Evolutionary conservation across 2,113 vertebrate genomes (phyloP).

Genomic region (Hippocampus mohnikei): DNA sequence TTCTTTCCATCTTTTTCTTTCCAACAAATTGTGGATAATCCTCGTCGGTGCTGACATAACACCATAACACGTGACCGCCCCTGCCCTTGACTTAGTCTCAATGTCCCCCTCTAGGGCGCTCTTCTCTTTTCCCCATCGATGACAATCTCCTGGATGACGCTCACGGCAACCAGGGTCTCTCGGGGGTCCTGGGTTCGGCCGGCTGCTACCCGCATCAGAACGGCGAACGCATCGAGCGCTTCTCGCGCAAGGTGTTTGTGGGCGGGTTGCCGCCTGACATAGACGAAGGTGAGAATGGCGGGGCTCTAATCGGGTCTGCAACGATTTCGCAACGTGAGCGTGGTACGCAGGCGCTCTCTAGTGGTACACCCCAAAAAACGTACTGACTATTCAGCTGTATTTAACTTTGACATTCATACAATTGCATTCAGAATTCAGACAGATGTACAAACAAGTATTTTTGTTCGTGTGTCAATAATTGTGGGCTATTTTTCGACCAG

Average conservation of each 20-base stretch:
- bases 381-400: not conserved
- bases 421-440: too few species aligned
- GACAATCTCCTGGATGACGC: conserved; percentile 91
- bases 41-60: not conserved
- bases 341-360: not conserved
- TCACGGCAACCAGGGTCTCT: conserved; percentile 84
- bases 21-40: conserved; percentile 10
- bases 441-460: not conserved
- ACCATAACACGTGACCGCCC: not conserved
- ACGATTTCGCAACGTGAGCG: not conserved
- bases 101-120: conserved; percentile 77
- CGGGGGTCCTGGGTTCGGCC: conserved; percentile 84
- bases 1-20: not conserved
- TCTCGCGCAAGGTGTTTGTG: conserved; percentile 97
- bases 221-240: conserved; percentile 91
- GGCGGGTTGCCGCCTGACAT: conserved; percentile 96
- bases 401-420: too few species aligned
- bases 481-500: too few species aligned
- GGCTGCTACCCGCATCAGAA: conserved; percentile 93
- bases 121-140: conserved; percentile 95
- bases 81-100: not conserved
- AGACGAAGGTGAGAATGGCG: conserved; percentile 83
- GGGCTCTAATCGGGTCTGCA: not conserved
- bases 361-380: not conserved
- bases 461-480: not conserved